These are phyloP conservation scores for Scomber scombrus DNA, from an alignment of 2,113 vertebrate genomes.

Conservation along the genomic window DNA sequence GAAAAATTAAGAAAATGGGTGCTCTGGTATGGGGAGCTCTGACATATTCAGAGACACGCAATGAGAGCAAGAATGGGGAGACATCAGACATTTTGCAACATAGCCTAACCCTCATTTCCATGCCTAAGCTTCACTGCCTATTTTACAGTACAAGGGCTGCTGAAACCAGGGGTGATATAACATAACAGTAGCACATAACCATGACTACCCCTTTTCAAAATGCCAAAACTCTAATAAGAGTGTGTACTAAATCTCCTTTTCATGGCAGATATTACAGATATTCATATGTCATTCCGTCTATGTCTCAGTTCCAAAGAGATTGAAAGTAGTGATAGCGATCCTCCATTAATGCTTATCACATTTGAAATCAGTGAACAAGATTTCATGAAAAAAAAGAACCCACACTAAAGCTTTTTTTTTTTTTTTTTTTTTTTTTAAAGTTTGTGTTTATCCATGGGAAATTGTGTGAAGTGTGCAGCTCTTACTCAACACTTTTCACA, in stretches of 20 bases:
- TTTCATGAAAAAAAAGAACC: conserved; percentile 34
- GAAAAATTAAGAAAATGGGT: conserved; percentile 18
- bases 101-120: conserved; percentile 55
- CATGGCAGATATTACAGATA: conserved; percentile 63
- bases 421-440: conserved; percentile 25
- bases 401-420: conserved; percentile 32
- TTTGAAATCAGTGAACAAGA: conserved; percentile 59
- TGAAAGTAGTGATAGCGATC: conserved; percentile 69
- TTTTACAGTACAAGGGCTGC: conserved; percentile 55
- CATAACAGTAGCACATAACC: conserved; percentile 62
- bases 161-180: conserved; percentile 59
- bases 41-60: conserved; percentile 38
- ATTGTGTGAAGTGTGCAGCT: conserved; percentile 9
- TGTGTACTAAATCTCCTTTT: conserved; percentile 59
- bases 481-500: background rate
- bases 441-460: conserved; percentile 26
- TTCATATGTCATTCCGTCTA: conserved; percentile 66
- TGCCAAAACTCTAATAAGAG: conserved; percentile 70
- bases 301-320: conserved; percentile 69
- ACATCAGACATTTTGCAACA: conserved; percentile 47
- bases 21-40: background rate
- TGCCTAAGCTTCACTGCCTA: conserved; percentile 38
- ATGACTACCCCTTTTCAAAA: conserved; percentile 68
- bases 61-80: conserved; percentile 33
- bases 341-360: conserved; percentile 70